Evolutionary conservation across 2,797 vertebrate genomes (phyloP).

Genomic region (Pagetopsis macropterus): DNA sequence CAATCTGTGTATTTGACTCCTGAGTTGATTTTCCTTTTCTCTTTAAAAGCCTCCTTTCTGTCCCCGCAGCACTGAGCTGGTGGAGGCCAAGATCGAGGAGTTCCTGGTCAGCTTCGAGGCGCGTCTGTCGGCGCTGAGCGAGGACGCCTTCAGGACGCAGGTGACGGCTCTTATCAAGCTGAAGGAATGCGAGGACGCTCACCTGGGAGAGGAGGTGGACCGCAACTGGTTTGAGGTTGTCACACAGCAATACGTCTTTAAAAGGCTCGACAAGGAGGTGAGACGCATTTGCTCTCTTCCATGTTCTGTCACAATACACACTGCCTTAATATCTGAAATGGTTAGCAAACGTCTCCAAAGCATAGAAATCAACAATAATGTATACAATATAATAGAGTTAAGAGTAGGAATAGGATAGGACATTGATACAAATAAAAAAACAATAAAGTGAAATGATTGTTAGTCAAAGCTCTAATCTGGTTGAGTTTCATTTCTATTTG

Average conservation of each 20-base stretch:
- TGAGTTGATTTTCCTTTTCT: neutral
- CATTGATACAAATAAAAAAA: too few species aligned
- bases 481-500: too few species aligned
- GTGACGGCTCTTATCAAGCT: slow-evolving; percentile 94
- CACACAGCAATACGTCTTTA: slow-evolving; percentile 93
- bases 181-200: slow-evolving; percentile 94
- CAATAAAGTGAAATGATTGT: too few species aligned
- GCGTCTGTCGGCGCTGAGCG: slow-evolving; percentile 86
- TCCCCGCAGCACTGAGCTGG: slow-evolving; percentile 87
- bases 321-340: too few species aligned
- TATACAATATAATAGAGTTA: too few species aligned
- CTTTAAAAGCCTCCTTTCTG: neutral
- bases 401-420: too few species aligned
- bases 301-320: too few species aligned
- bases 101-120: slow-evolving; percentile 90
- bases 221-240: slow-evolving; percentile 95
- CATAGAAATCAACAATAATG: too few species aligned
- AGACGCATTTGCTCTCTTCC: neutral
- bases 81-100: slow-evolving; percentile 93
- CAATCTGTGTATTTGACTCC: too few species aligned
- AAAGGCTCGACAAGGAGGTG: slow-evolving; percentile 91
- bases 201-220: slow-evolving; percentile 95
- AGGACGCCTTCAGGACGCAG: slow-evolving; percentile 91
- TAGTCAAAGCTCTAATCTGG: too few species aligned
- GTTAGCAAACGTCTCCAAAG: too few species aligned